Conservation (phyloP, 2,888 invertebrate species). For the Hemithea aestivaria region DNA sequence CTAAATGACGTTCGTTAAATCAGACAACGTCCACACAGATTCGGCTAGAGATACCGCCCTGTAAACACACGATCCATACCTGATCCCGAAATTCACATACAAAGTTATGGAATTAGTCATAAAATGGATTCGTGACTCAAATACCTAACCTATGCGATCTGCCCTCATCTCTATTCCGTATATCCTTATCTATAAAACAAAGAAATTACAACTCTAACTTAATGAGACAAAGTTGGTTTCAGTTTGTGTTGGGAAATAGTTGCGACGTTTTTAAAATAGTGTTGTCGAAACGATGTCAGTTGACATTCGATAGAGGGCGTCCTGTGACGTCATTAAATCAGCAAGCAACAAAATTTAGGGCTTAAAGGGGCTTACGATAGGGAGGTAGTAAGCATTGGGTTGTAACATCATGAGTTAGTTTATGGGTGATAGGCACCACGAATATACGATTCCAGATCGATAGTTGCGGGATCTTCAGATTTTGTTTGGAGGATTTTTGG, state of each 20-base stretch:
- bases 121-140: conserved; percentile 79
- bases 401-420: conserved; percentile 34
- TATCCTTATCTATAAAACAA: neutral
- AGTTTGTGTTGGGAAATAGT: neutral
- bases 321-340: conserved; percentile 78
- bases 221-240: conserved; percentile 8
- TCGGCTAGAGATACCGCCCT: conserved; percentile 56
- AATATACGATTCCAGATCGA: conserved; percentile 22
- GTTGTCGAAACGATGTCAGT: conserved; percentile 56
- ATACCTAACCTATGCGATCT: conserved; percentile 72
- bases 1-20: conserved; percentile 52
- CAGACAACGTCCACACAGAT: conserved; percentile 51
- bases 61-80: conserved; percentile 66
- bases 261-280: conserved; percentile 26
- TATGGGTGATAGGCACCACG: conserved; percentile 26
- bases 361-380: conserved; percentile 56
- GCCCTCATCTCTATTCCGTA: conserved; percentile 24
- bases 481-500: neutral
- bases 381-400: conserved; percentile 36
- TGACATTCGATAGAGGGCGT: conserved; percentile 77
- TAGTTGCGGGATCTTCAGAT: conserved; percentile 1
- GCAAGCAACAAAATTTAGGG: conserved; percentile 71
- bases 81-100: conserved; percentile 77
- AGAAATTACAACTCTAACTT: conserved; percentile 19
- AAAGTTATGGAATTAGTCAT: conserved; percentile 80